Percentiles rank a stretch among this genome's conserved stretches.
These are phyloP conservation scores for Montipora foliosa DNA, from an alignment of 64 coral and sea anemone genomes.

Conservation along the genomic window DNA sequence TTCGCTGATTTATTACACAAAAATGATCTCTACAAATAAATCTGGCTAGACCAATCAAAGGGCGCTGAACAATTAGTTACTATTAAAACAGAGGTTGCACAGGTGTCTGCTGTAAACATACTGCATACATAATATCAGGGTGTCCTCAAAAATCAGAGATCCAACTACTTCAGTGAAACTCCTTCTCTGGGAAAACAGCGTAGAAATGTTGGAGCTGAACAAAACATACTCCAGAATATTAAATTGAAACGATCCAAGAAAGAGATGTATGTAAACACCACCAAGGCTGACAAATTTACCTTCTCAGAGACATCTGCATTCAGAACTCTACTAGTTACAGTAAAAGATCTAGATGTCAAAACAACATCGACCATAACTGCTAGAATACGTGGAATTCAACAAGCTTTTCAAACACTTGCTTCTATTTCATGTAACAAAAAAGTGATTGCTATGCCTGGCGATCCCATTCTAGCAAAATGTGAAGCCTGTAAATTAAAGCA, in stretches of 20 bases:
- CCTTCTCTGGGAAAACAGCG: slow-evolving; percentile 23
- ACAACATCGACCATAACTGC: too few species aligned
- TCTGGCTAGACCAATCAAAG: too few species aligned
- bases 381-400: neutral
- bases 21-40: too few species aligned
- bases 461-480: slow-evolving; percentile 10
- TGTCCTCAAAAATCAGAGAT: slow-evolving; percentile 35
- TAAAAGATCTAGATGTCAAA: too few species aligned
- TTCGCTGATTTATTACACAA: too few species aligned
- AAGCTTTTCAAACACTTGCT: neutral
- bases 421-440: slow-evolving; percentile 42
- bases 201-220: slow-evolving; percentile 16
- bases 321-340: neutral
- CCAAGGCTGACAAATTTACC: slow-evolving; percentile 24
- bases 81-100: too few species aligned
- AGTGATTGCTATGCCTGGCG: neutral
- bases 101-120: too few species aligned
- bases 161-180: slow-evolving; percentile 38
- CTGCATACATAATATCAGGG: slow-evolving; percentile 48
- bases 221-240: slow-evolving; percentile 37
- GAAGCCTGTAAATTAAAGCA: slow-evolving; percentile 26
- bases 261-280: slow-evolving; percentile 39
- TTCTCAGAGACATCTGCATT: neutral
- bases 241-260: neutral
- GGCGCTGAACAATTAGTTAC: neutral